Percentiles rank a stretch among this genome's conserved stretches.
These are phyloP conservation scores for Cichlasoma orientale DNA, from an alignment of 2,797 vertebrate genomes.

Conservation along the genomic window DNA sequence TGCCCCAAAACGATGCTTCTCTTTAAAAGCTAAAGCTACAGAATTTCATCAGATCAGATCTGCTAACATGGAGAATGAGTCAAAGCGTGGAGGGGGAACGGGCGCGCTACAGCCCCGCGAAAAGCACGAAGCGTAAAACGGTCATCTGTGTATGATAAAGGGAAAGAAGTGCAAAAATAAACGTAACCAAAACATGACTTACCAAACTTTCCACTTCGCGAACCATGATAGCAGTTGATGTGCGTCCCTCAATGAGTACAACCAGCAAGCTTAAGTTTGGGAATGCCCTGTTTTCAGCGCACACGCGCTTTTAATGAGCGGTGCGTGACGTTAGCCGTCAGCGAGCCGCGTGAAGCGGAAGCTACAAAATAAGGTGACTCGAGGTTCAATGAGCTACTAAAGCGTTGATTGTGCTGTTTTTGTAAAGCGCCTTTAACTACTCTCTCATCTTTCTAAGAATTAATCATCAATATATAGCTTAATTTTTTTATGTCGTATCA, in stretches of 20 bases:
- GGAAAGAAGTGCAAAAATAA: background rate
- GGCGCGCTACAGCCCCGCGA: background rate
- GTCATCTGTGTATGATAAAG: background rate
- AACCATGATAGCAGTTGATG: slow-evolving; percentile 4
- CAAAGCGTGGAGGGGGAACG: background rate
- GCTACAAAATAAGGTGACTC: slow-evolving; percentile 5
- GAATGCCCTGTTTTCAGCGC: background rate
- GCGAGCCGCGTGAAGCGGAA: background rate
- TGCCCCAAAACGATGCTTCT: background rate
- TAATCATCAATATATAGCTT: background rate
- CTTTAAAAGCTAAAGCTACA: background rate
- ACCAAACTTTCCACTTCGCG: slow-evolving; percentile 7
- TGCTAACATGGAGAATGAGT: background rate
- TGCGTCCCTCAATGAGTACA: fast-evolving
- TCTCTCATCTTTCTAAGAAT: fast-evolving
- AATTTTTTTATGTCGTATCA: background rate
- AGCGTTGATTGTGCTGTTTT: background rate
- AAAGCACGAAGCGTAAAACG: background rate
- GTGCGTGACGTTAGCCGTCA: background rate
- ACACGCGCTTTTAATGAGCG: background rate
- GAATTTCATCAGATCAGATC: background rate
- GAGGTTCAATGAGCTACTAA: too few relatives aligned
- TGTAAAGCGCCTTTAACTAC: background rate
- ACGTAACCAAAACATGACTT: background rate
- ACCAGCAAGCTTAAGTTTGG: too few relatives aligned